A percentile compares a stretch with the other conserved stretches of the same genome.
phyloP scores from a whole-genome alignment of 2,797 vertebrate genomes.

The Merluccius polli region DNA sequence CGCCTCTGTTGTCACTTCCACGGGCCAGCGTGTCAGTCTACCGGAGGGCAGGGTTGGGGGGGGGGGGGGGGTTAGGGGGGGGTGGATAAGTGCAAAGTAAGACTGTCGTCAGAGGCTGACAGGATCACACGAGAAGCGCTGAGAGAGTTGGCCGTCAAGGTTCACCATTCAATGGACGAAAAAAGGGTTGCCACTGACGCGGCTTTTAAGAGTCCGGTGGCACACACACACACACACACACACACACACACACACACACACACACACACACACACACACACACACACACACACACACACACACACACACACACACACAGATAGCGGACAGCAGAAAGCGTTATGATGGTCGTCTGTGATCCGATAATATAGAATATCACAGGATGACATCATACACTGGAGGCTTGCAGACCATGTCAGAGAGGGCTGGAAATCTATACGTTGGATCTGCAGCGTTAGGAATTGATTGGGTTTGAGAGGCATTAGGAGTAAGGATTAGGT shows the following conservation, averaged over 20 bases:
- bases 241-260: no score
- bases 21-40: constrained; percentile 56
- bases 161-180: background rate
- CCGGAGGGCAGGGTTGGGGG: constrained; percentile 49
- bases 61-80: background rate
- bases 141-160: background rate
- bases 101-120: constrained; percentile 31
- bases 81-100: background rate
- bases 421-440: background rate
- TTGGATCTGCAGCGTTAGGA: background rate
- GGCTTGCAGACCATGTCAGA: background rate
- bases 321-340: no score
- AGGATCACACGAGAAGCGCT: constrained; percentile 19
- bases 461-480: background rate
- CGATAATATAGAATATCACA: background rate
- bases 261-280: no score
- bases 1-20: constrained; percentile 41
- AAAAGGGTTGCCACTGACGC: background rate
- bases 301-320: no score
- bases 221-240: no score
- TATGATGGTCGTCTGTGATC: background rate
- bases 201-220: no score
- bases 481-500: background rate
- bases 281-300: no score
- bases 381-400: background rate